Conservation (phyloP, 2,113 vertebrate species). For the Ceyx margarethae region DNA sequence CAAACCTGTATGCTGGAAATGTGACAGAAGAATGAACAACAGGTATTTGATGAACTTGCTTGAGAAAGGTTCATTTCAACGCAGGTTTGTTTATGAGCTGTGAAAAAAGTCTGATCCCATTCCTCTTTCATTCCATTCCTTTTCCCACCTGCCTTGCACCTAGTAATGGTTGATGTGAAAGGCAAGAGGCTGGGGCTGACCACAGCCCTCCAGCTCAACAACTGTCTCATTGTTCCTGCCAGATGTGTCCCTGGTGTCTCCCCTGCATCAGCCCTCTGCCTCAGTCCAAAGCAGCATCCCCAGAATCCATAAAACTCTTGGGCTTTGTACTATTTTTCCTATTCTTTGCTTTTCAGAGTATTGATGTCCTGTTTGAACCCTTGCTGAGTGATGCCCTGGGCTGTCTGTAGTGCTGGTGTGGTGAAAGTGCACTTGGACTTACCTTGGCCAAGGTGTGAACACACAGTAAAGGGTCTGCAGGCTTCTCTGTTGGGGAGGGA, state of each 20-base stretch:
- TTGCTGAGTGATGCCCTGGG: neutral
- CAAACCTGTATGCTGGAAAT: neutral
- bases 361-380: neutral
- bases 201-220: neutral
- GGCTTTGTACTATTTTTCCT: neutral
- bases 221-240: neutral
- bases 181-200: neutral
- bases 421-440: neutral
- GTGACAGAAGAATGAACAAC: neutral
- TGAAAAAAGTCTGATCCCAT: neutral
- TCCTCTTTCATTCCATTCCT: neutral
- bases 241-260: accelerated
- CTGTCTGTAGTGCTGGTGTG: neutral
- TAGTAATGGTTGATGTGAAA: neutral
- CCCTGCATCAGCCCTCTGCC: neutral
- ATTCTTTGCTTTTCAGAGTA: neutral
- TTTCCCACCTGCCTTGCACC: neutral
- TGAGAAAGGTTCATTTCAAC: neutral
- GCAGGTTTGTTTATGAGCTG: neutral
- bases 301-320: neutral
- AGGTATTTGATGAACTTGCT: neutral
- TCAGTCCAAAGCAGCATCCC: neutral
- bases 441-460: neutral
- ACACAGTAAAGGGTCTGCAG: neutral
- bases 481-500: neutral